Evolutionary conservation across 2,113 vertebrate genomes (phyloP).

Genomic region (Eleginops maclovinus): DNA sequence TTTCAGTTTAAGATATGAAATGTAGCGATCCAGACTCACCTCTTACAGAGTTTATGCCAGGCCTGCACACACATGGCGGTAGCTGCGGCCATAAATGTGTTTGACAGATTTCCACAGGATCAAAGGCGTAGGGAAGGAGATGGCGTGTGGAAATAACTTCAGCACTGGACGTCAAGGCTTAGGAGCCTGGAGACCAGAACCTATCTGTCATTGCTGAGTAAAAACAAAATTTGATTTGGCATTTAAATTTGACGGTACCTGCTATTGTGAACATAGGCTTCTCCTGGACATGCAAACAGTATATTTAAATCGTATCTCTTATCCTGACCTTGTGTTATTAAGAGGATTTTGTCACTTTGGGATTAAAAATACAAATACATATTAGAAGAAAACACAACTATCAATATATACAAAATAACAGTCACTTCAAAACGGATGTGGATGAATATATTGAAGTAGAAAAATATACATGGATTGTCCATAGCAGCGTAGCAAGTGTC

Average conservation of each 20-base stretch:
- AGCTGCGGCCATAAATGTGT: conserved; percentile 59
- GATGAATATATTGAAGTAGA: no score
- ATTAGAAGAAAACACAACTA: no score
- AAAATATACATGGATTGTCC: no score
- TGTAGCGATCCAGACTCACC: conserved; percentile 8
- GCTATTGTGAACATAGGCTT: neutral
- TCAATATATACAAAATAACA: no score
- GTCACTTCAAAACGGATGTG: no score
- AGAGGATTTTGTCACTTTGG: neutral
- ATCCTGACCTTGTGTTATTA: neutral
- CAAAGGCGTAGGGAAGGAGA: conserved; percentile 40
- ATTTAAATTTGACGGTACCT: neutral
- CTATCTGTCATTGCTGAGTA: neutral
- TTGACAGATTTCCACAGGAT: conserved; percentile 60
- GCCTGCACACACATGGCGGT: conserved; percentile 47
- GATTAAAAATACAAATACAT: no score
- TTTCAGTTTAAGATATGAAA: neutral
- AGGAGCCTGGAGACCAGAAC: conserved; percentile 1
- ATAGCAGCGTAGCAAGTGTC: no score
- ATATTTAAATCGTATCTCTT: neutral
- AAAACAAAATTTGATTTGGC: conserved; percentile 3
- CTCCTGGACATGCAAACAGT: neutral
- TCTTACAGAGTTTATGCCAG: neutral
- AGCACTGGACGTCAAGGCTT: conserved; percentile 31
- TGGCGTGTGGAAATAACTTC: conserved; percentile 42